A percentile compares a stretch with the other conserved stretches of the same genome.
Evolutionary conservation across 2,888 invertebrate genomes (phyloP).

Genomic region (Anarsia innoxiella): DNA sequence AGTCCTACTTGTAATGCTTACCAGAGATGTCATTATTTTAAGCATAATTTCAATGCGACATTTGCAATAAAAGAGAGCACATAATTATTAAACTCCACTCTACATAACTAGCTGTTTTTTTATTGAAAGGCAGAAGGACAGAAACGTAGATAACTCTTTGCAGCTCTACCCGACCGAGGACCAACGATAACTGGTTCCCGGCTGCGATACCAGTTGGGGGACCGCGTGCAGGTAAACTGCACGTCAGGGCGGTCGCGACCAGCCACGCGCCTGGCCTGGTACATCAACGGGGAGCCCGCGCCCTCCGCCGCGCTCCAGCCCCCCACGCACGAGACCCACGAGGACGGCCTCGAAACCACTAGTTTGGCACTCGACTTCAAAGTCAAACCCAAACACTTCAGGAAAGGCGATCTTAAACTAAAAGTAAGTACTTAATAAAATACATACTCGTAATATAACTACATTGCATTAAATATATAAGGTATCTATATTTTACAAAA

Average conservation of each 20-base stretch:
- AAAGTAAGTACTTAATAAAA: slow-evolving; percentile 60
- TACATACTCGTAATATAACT: neutral
- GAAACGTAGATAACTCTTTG: too few relatives aligned
- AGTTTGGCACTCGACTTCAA: slow-evolving; percentile 82
- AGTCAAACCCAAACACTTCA: slow-evolving; percentile 82
- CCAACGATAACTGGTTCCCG: slow-evolving; percentile 83
- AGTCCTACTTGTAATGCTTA: too few relatives aligned
- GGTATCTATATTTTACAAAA: too few relatives aligned
- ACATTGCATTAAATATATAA: too few relatives aligned
- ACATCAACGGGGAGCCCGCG: slow-evolving; percentile 85
- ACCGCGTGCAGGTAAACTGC: slow-evolving; percentile 84
- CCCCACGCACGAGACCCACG: slow-evolving; percentile 44
- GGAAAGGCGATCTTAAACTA: slow-evolving; percentile 83
- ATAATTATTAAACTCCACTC: too few relatives aligned
- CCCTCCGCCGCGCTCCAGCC: slow-evolving; percentile 51
- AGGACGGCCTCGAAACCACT: slow-evolving; percentile 78
- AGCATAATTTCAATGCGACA: too few relatives aligned
- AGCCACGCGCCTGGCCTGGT: slow-evolving; percentile 84
- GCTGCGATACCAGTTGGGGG: slow-evolving; percentile 83
- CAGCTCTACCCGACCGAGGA: slow-evolving; percentile 83
- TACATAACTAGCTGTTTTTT: too few relatives aligned
- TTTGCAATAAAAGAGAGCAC: too few relatives aligned
- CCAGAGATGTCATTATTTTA: too few relatives aligned
- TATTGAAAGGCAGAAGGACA: too few relatives aligned
- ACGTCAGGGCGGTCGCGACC: slow-evolving; percentile 85